These are phyloP conservation scores for Smutsia gigantea DNA, from an alignment of 2,797 vertebrate genomes.

Conservation along the genomic window DNA sequence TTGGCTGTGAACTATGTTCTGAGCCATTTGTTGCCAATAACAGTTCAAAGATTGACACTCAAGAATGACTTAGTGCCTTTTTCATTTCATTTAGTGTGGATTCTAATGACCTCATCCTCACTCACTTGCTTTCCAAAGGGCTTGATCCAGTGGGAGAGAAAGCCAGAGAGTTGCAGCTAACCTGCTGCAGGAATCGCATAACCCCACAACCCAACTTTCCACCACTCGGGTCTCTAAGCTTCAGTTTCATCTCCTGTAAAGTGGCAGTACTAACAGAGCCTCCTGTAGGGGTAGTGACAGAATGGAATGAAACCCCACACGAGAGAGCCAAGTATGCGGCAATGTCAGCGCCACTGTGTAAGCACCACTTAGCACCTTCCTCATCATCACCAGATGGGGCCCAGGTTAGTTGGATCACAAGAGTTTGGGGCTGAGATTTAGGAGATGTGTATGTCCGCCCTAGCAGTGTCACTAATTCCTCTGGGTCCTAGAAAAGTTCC, in stretches of 20 bases:
- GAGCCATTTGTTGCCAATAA: background rate
- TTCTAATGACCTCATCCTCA: background rate
- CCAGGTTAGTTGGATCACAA: background rate
- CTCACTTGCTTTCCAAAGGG: background rate
- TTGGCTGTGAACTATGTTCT: background rate
- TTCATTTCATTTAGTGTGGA: background rate
- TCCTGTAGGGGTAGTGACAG: fast-evolving
- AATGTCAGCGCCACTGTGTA: fast-evolving
- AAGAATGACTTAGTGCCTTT: background rate
- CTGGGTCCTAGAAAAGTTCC: background rate
- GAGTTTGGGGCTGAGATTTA: background rate
- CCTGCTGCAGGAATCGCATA: background rate
- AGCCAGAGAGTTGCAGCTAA: background rate
- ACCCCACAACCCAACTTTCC: background rate
- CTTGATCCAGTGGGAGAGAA: background rate
- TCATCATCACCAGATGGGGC: background rate
- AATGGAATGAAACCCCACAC: fast-evolving
- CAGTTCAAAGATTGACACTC: background rate
- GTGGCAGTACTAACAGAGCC: too few relatives aligned
- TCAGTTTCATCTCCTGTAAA: background rate
- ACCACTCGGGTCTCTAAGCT: background rate
- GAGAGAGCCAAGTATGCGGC: fast-evolving
- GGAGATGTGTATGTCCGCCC: background rate
- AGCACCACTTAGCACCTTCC: background rate
- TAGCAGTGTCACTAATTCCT: background rate